Evolutionary conservation across 2,113 vertebrate genomes (phyloP).

Genomic region (Silurus glanis): DNA sequence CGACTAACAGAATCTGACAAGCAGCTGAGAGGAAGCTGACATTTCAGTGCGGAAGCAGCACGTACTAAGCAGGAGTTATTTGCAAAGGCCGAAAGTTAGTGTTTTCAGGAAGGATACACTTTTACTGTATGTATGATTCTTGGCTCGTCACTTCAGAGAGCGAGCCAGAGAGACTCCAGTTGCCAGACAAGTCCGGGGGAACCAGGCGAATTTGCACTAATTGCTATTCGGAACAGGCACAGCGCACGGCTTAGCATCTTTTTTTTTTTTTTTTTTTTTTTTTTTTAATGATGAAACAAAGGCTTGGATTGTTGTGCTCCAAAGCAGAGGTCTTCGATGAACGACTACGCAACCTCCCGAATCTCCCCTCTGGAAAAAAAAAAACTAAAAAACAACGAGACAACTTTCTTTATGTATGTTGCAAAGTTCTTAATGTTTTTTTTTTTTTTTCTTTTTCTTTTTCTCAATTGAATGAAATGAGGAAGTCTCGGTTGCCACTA

Average conservation of each 20-base stretch:
- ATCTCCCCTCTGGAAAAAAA: conserved; percentile 57
- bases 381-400: conserved; percentile 62
- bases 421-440: conserved; percentile 54
- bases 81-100: conserved; percentile 3
- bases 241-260: conserved; percentile 66
- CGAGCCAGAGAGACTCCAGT: conserved; percentile 75
- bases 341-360: conserved; percentile 55
- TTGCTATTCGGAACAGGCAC: conserved; percentile 77
- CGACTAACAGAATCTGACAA: background rate
- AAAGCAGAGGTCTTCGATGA: conserved; percentile 78
- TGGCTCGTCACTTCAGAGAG: conserved; percentile 62
- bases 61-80: conserved; percentile 21
- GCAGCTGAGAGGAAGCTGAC: conserved; percentile 35
- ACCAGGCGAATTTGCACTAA: conserved; percentile 63
- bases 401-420: conserved; percentile 76
- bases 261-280: conserved; percentile 47
- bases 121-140: conserved; percentile 58
- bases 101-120: conserved; percentile 50
- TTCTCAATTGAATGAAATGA: conserved; percentile 77
- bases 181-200: conserved; percentile 67
- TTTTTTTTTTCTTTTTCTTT: conserved; percentile 49
- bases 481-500: conserved; percentile 64
- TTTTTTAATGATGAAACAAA: conserved; percentile 73
- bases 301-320: conserved; percentile 66
- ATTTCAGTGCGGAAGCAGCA: conserved; percentile 39